Evolutionary conservation across 2,797 vertebrate species (phyloP), one percentile per base, ranked within the genome.

Genomic region (Phylloscopus collybita): DNA sequence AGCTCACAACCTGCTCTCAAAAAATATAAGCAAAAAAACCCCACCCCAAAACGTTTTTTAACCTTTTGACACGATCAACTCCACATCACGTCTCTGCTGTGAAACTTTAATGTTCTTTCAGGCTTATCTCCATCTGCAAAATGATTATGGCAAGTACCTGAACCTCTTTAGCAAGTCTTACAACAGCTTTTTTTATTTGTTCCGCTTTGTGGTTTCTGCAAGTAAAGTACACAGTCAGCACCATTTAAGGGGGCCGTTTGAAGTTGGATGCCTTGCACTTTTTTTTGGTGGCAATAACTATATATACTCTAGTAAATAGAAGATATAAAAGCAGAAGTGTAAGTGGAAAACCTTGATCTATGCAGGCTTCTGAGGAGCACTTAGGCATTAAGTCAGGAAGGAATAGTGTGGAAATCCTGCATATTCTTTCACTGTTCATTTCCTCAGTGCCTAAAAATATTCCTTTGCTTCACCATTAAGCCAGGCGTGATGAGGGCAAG

Each of bases 161-260:
- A 87, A 65, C 60, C 61, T 95, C 93, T 91, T 94, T 74, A 95
- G 86, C 79, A 93, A 84, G 86, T 91, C 90, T 92, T 90, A 82
- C 78, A 83, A 83, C 74, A 88, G 60, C 70, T 93, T 73, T 95
- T 95, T 89, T 92, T 95, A 95, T 96, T 95, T 96, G 93, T 95
- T 96, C 92, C 2, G 14, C 94, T 93, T 57, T 72, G 93, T 94
- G 87, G 60, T 17, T 97, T 93, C 92, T 93, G 88, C 70, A 84
- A 81, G 80, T 72, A 59, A 96, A 95, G 91, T 89, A 95, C 95
- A 60, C 65, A 89, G 88, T 96, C 96, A 97, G 96, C 93, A 93
- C 70, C 92, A 72, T 92, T 96, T 89, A 93, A 89, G 61, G 76
- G 45, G 50, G 56, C 32, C 0, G 3, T 93, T 95, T 91, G 78